Percentiles rank a stretch among this genome's conserved stretches.
These are phyloP conservation scores for Atlantisia rogersi DNA, from an alignment of 2,113 vertebrate genomes.

Conservation along the genomic window DNA sequence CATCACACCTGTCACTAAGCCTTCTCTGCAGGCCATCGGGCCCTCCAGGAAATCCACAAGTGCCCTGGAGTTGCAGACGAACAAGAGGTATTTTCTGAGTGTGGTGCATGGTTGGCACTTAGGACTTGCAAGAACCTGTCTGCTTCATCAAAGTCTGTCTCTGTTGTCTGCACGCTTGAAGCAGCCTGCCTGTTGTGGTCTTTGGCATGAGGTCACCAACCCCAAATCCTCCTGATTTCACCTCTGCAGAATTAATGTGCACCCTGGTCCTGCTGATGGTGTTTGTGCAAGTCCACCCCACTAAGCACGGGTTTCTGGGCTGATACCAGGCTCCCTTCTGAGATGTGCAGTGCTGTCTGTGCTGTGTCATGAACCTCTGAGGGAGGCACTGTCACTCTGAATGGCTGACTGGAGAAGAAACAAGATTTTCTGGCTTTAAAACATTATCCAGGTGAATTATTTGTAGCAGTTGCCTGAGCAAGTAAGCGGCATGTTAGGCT, in stretches of 20 bases:
- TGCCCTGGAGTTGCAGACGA: conserved; percentile 64
- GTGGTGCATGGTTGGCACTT: neutral
- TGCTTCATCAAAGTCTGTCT: neutral
- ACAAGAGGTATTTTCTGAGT: conserved; percentile 58
- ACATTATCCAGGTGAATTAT: neutral
- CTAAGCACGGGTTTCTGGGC: neutral
- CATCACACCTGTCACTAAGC: conserved; percentile 74
- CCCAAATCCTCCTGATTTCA: neutral
- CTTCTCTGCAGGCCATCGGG: conserved; percentile 41
- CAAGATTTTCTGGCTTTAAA: neutral
- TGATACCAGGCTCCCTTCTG: neutral
- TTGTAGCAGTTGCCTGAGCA: conserved; percentile 12
- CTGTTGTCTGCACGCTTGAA: neutral
- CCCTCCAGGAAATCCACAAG: conserved; percentile 66
- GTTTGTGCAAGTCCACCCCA: neutral
- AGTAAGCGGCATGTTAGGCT: neutral
- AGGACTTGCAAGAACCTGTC: neutral
- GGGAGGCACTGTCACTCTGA: neutral
- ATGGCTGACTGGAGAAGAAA: neutral
- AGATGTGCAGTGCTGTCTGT: neutral
- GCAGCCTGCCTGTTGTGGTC: neutral
- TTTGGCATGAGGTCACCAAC: neutral
- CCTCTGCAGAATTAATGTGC: neutral
- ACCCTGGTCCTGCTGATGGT: neutral
- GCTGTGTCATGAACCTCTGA: accelerated